A percentile compares a stretch with the other conserved stretches of the same genome.
These are phyloP conservation scores for Bibio marci DNA, from an alignment of 2,888 invertebrate species.

Conservation along the genomic window DNA sequence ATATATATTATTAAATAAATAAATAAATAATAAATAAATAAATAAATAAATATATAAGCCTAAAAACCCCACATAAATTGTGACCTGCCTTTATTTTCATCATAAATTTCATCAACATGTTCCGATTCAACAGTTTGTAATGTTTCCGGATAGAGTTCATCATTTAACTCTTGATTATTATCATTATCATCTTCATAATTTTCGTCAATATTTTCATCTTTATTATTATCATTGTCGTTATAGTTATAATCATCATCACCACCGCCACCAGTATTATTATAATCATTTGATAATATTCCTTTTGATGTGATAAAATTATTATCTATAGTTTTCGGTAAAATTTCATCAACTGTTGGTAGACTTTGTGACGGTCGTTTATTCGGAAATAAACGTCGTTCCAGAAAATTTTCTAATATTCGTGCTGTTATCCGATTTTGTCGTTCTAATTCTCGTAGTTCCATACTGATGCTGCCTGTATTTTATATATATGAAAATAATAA, in stretches of 20 bases:
- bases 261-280: conserved; percentile 11
- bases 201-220: conserved; percentile 14
- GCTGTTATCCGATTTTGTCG: conserved; percentile 61
- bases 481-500: background rate
- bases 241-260: conserved; percentile 11
- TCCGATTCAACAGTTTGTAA: conserved; percentile 56
- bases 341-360: conserved; percentile 45
- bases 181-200: conserved; percentile 6
- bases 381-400: conserved; percentile 51
- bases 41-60: too few relatives aligned
- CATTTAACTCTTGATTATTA: conserved; percentile 14
- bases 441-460: conserved; percentile 41
- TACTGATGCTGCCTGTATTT: conserved; percentile 15
- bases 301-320: conserved; percentile 18
- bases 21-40: too few relatives aligned
- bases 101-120: conserved; percentile 44
- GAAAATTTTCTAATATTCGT: conserved; percentile 55
- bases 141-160: conserved; percentile 28
- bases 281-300: conserved; percentile 6
- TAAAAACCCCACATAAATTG: conserved; percentile 1
- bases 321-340: conserved; percentile 36
- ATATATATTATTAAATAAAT: too few relatives aligned
- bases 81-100: conserved; percentile 22
- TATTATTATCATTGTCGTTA: conserved; percentile 10
- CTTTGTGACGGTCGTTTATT: conserved; percentile 30